phyloP scores from a whole-genome alignment of 2,888 invertebrate species.

The Herminia tarsipennalis region DNA sequence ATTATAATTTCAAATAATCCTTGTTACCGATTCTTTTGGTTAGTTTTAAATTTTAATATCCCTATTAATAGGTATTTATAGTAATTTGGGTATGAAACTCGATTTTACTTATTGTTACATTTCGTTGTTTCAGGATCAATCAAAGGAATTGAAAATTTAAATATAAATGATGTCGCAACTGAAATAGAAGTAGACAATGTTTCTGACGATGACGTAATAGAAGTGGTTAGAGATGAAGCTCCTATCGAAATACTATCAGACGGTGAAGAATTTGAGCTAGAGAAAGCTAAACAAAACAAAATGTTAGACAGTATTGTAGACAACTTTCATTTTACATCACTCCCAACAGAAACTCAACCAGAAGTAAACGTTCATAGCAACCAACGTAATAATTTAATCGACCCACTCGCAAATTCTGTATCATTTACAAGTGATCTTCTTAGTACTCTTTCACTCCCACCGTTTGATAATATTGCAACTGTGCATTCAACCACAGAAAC shows the following conservation, averaged over 20 bases:
- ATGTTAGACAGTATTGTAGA: slow-evolving; percentile 23
- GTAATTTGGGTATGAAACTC: background rate
- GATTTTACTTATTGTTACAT: background rate
- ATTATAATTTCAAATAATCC: background rate
- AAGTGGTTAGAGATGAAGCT: slow-evolving; percentile 77
- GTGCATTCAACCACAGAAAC: slow-evolving; percentile 12
- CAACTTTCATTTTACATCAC: slow-evolving; percentile 44
- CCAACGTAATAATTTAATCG: slow-evolving; percentile 40
- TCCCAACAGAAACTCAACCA: slow-evolving; percentile 38
- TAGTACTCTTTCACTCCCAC: slow-evolving; percentile 8
- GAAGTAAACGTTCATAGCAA: slow-evolving; percentile 35
- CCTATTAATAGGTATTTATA: background rate
- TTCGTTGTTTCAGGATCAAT: slow-evolving; percentile 22
- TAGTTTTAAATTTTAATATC: background rate
- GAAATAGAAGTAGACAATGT: slow-evolving; percentile 48
- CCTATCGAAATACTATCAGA: slow-evolving; percentile 79
- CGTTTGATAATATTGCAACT: slow-evolving; percentile 12
- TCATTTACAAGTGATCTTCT: slow-evolving; percentile 25
- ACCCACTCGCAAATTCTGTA: slow-evolving; percentile 49
- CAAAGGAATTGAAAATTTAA: slow-evolving; percentile 36
- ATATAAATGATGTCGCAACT: slow-evolving; percentile 51
- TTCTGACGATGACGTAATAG: slow-evolving; percentile 80
- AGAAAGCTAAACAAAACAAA: slow-evolving; percentile 39
- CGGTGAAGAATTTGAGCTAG: slow-evolving; percentile 68
- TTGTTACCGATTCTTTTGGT: background rate